Evolutionary conservation across 2,797 vertebrate species (phyloP).

Genomic region (Chelonia mydas): DNA sequence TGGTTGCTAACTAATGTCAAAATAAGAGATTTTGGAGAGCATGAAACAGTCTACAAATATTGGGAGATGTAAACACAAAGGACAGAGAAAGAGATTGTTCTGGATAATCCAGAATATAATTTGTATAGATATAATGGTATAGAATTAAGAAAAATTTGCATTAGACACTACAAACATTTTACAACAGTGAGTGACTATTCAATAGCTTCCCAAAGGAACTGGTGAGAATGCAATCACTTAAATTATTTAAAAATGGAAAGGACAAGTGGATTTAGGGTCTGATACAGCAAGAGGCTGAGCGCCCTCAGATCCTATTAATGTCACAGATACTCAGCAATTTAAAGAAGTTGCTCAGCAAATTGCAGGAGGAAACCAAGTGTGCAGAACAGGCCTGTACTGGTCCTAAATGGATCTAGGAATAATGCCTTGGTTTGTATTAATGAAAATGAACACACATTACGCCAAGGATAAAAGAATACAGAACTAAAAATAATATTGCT

Average conservation of each 20-base stretch:
- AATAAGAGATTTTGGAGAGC: not conserved
- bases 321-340: not conserved
- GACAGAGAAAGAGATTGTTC: not conserved
- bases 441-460: not conserved
- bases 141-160: not conserved
- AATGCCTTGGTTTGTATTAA: not conserved
- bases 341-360: not conserved
- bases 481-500: not conserved
- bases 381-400: not conserved
- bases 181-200: not conserved
- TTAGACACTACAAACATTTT: not conserved
- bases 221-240: not conserved
- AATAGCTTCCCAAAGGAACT: not conserved
- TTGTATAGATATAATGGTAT: not conserved
- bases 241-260: not conserved
- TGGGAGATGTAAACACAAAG: not conserved
- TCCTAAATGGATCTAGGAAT: not conserved
- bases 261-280: not conserved
- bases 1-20: not conserved
- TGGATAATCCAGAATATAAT: not conserved
- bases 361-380: not conserved
- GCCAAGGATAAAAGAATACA: not conserved
- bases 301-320: not conserved
- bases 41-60: too few species aligned
- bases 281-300: not conserved